Evolutionary conservation across 2,113 vertebrate species (phyloP).

Genomic region (Aptenodytes patagonicus): DNA sequence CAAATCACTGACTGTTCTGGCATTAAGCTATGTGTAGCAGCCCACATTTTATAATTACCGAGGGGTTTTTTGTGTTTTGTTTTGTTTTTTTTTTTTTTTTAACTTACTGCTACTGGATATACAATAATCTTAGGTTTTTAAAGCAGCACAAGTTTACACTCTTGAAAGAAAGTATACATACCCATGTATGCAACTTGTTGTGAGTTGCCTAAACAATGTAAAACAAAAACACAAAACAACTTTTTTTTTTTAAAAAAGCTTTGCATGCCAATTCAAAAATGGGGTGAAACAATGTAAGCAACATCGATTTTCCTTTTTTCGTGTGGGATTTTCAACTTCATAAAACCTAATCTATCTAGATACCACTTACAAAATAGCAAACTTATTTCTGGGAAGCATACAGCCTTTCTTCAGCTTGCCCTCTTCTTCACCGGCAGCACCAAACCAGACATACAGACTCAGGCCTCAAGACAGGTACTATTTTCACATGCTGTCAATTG

Average conservation of each 20-base stretch:
- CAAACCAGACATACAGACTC: background rate
- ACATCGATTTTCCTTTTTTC: accelerated
- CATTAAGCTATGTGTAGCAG: background rate
- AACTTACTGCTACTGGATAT: background rate
- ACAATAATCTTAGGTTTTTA: background rate
- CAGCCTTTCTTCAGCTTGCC: background rate
- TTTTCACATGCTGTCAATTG: background rate
- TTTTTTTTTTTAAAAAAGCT: background rate
- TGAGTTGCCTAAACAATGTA: background rate
- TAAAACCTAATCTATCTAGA: background rate
- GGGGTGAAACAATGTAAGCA: background rate
- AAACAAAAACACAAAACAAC: background rate
- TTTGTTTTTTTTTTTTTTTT: background rate
- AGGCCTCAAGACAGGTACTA: background rate
- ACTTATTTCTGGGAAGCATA: background rate
- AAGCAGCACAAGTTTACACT: background rate
- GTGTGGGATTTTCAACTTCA: background rate
- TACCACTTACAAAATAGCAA: background rate
- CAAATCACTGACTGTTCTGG: background rate
- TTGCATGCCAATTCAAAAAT: background rate
- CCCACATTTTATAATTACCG: background rate
- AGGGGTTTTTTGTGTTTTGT: background rate
- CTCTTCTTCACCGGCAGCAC: background rate
- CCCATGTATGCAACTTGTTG: background rate
- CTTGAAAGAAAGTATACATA: background rate